Conservation (phyloP, 2,797 vertebrate species). For the Centropyge bicolor region DNA sequence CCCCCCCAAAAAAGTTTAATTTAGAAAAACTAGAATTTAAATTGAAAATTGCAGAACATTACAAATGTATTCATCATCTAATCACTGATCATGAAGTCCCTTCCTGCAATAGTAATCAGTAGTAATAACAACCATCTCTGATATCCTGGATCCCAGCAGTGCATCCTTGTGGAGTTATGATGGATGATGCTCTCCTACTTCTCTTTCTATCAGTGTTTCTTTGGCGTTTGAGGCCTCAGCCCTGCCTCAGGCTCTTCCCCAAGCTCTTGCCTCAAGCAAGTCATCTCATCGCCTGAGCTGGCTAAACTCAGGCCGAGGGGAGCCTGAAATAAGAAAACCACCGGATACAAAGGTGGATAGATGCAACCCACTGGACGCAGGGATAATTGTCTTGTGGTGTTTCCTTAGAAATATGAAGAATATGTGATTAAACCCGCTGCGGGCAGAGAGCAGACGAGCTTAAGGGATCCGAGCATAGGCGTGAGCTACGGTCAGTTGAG, state of each 20-base stretch:
- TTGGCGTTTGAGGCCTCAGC: constrained; percentile 66
- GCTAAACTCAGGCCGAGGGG: constrained; percentile 12
- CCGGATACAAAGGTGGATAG: constrained; percentile 33
- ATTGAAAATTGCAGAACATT: neutral
- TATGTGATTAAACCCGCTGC: constrained; percentile 25
- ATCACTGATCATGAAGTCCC: neutral
- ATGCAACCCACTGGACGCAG: constrained; percentile 54
- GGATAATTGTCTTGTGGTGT: constrained; percentile 51
- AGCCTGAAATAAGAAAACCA: constrained; percentile 48
- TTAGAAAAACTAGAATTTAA: neutral
- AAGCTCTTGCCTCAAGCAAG: constrained; percentile 73
- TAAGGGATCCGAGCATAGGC: constrained; percentile 11
- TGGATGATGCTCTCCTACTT: constrained; percentile 43
- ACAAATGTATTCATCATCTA: constrained; percentile 1
- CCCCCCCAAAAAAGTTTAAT: neutral
- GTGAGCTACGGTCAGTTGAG: neutral
- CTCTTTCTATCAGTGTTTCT: constrained; percentile 52
- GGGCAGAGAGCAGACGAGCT: neutral
- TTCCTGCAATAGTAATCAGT: constrained; percentile 40
- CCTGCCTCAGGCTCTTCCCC: constrained; percentile 69
- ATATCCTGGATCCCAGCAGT: constrained; percentile 37
- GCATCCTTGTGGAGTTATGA: constrained; percentile 45
- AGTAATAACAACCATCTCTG: constrained; percentile 45
- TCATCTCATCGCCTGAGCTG: constrained; percentile 52
- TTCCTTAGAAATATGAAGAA: constrained; percentile 27